Conservation (phyloP, 2,888 invertebrate genomes). For the Caradrina kadenii region DNA sequence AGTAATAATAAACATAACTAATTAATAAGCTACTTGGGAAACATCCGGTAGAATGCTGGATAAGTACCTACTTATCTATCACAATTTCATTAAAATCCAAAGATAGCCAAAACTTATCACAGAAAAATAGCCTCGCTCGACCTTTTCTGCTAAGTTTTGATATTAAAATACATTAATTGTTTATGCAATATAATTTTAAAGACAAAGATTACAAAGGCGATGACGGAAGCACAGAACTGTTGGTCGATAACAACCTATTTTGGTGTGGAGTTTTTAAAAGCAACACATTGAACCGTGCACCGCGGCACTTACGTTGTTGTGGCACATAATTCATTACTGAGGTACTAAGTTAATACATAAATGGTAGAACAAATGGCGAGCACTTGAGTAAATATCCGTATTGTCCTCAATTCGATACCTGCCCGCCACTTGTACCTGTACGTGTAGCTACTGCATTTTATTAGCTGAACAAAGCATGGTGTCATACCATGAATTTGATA, state of each 20-base stretch:
- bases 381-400: slow-evolving; percentile 82
- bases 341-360: slow-evolving; percentile 68
- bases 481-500: slow-evolving; percentile 17
- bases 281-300: slow-evolving; percentile 41
- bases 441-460: slow-evolving; percentile 52
- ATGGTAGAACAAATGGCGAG: slow-evolving; percentile 70
- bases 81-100: slow-evolving; percentile 3
- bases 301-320: slow-evolving; percentile 52
- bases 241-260: slow-evolving; percentile 41
- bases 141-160: slow-evolving; percentile 25
- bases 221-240: slow-evolving; percentile 36
- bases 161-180: slow-evolving; percentile 18
- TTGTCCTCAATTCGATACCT: slow-evolving; percentile 73
- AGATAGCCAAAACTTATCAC: slow-evolving; percentile 7
- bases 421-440: slow-evolving; percentile 27
- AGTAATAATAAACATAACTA: not conserved
- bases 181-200: slow-evolving; percentile 42
- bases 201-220: slow-evolving; percentile 38
- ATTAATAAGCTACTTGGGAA: not conserved
- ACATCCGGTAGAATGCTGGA: slow-evolving; percentile 12
- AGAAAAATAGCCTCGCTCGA: slow-evolving; percentile 17
- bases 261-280: slow-evolving; percentile 10
- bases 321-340: slow-evolving; percentile 71
- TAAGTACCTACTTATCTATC: not conserved
- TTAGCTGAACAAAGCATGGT: slow-evolving; percentile 18